Evolutionary conservation across 1,140 invertebrate genomes (phyloP).

Genomic region (Drosophila gunungcola): DNA sequence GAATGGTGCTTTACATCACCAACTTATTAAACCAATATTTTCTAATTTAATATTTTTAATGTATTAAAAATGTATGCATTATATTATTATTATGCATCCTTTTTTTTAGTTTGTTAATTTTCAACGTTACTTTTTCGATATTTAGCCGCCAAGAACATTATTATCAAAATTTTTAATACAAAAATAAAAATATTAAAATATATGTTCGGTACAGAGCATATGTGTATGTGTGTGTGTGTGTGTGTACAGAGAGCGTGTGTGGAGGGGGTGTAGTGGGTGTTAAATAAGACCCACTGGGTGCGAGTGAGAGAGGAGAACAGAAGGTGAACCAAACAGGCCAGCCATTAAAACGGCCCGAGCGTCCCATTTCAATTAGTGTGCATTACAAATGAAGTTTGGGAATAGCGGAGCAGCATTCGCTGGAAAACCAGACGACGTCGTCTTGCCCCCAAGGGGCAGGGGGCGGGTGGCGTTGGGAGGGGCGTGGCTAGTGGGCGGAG

Average conservation of each 20-base stretch:
- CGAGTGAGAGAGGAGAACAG: conserved; percentile 1
- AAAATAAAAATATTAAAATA: not conserved
- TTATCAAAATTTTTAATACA: too few relatives aligned
- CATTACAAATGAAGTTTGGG: conserved; percentile 83
- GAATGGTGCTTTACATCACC: not conserved
- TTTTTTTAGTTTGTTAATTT: too few relatives aligned
- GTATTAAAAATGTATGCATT: too few relatives aligned
- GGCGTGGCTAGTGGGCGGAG: conserved; percentile 4
- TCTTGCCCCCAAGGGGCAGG: conserved; percentile 1
- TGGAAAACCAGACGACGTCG: conserved; percentile 11
- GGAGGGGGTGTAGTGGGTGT: conserved; percentile 1
- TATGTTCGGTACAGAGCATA: conserved; percentile 7
- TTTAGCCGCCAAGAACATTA: too few relatives aligned
- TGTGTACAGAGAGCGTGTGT: too few relatives aligned
- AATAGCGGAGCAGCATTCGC: conserved; percentile 58
- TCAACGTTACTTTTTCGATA: too few relatives aligned
- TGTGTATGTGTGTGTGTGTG: conserved; percentile 10
- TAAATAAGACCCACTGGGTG: not conserved
- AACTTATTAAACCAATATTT: not conserved
- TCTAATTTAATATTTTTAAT: too few relatives aligned
- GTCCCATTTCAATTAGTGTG: conserved; percentile 82
- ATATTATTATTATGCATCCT: too few relatives aligned
- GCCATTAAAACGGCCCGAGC: conserved; percentile 77
- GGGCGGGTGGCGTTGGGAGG: not conserved
- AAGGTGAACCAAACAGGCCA: conserved; percentile 46